Base-by-base conservation (phyloP, 2,888 invertebrate genomes). In the Ichneumon xanthorius region DNA sequence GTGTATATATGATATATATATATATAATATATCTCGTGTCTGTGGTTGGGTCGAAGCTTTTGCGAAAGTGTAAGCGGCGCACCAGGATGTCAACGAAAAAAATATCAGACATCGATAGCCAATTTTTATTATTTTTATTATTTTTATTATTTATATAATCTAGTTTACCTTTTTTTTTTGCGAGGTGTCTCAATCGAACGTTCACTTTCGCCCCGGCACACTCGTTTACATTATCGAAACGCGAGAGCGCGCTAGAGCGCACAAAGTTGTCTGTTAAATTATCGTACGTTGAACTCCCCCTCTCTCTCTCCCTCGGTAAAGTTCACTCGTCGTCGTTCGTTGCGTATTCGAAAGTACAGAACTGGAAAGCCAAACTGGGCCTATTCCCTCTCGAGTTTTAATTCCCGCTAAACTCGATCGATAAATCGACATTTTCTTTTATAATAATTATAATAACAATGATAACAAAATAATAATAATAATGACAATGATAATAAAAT, bases 281-380 rank as follows among this genome's bases (percentile, higher is more conserved):
- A 80, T 80, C 80, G 71, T 65, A 65, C 80, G n/a, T 80, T 72
- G 80, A 80, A 80, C 71, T 63, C 58, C 26, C 58, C 45, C 45
- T 16, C 45, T 4, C 45, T 4, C 45, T 16, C 14, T 4, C n/a
- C 37, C 4, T 16, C 40, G 80, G 72, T 80, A 80, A 80, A 80
- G 80, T 80, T 80, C 80, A 80, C 33, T 72, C 65, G 65, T 72
- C 58, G 72, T 65, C 72, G 72, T 80, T 45, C 22, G 72, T 53
- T 80, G 80, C 50, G 53, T 65, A 65, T 80, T 80, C 72, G 80
- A 80, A 80, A 80, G 80, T 80, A 6, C 55, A 53, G 11, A 58
- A 58, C 37, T n/a, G 37, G 33, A 37, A 63, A 63, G 30, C 19
- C n/a, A 16, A 30, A 19, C 58, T 16, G n/a, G 58, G 19, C 58